These are phyloP conservation scores for Rhinichthys osculus DNA, from an alignment of 2,797 vertebrate species.

Conservation along the genomic window DNA sequence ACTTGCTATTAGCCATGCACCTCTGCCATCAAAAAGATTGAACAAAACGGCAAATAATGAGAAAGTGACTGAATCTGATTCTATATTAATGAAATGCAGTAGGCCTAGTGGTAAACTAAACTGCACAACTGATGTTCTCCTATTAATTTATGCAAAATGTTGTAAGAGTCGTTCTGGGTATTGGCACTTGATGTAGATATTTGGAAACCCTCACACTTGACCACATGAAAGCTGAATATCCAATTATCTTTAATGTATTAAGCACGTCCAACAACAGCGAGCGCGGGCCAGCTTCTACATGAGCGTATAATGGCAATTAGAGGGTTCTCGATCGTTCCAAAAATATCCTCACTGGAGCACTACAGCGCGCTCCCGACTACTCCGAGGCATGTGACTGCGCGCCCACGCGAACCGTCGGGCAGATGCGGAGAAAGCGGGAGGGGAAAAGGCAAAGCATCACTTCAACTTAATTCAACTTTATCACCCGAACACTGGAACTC, in stretches of 20 bases:
- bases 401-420: constrained; percentile 14
- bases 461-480: constrained; percentile 48
- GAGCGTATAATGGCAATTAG: neutral
- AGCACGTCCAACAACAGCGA: neutral
- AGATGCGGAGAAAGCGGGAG: constrained; percentile 13
- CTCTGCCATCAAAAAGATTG: neutral
- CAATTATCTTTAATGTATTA: neutral
- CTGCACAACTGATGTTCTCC: neutral
- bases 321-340: constrained; percentile 4
- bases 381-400: constrained; percentile 50
- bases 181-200: neutral
- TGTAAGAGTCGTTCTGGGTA: neutral
- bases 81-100: no score
- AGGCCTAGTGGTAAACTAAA: neutral
- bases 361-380: constrained; percentile 46
- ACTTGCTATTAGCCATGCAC: neutral
- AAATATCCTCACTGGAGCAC: constrained; percentile 37
- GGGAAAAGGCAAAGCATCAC: constrained; percentile 32
- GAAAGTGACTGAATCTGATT: neutral
- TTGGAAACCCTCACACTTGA: neutral
- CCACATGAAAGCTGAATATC: neutral
- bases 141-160: neutral
- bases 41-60: neutral
- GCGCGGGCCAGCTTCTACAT: neutral
- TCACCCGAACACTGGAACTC: neutral